A percentile compares a stretch with the other conserved stretches of the same genome.
These are phyloP conservation scores for Amblyraja radiata DNA, from an alignment of 2,797 vertebrate genomes.

Conservation along the genomic window DNA sequence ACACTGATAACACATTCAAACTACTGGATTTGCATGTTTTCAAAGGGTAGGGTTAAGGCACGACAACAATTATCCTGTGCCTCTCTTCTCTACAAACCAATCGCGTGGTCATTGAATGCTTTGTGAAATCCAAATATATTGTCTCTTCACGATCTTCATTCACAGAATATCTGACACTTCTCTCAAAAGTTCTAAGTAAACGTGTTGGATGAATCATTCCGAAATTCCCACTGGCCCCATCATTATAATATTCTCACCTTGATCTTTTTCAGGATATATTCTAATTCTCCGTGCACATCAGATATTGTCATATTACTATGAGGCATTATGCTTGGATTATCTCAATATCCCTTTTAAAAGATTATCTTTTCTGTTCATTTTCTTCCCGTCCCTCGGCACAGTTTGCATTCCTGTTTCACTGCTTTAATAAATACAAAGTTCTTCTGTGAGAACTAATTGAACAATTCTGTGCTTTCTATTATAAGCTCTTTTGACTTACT, in stretches of 20 bases:
- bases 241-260: not conserved
- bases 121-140: not conserved
- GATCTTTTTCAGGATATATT: not conserved
- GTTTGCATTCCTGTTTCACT: not conserved
- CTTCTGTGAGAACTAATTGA: not conserved
- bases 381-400: not conserved
- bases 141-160: not conserved
- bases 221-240: not conserved
- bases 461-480: not conserved
- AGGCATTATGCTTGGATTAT: not conserved
- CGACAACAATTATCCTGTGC: not conserved
- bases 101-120: not conserved
- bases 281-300: not conserved
- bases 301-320: not conserved
- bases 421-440: not conserved
- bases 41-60: not conserved
- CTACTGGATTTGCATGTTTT: not conserved
- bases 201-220: not conserved
- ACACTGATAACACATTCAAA: not conserved
- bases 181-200: not conserved
- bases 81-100: not conserved
- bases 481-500: not conserved
- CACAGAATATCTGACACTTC: not conserved
- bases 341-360: not conserved
- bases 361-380: not conserved